Evolutionary conservation across 2,888 invertebrate genomes (phyloP), one percentile per base, ranked within the genome.

Genomic region (Tenthredo scrophulariae): DNA sequence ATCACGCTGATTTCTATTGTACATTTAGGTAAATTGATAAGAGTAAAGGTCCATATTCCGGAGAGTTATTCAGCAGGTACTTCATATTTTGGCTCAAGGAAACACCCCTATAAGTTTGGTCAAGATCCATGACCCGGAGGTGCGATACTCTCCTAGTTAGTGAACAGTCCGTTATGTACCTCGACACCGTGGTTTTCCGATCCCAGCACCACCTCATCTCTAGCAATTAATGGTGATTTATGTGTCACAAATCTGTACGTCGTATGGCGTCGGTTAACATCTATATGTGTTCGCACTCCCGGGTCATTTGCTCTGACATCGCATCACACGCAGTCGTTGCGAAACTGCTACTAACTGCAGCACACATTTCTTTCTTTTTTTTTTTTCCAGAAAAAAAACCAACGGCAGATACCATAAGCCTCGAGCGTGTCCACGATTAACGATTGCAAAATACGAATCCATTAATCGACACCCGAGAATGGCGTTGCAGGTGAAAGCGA

Each of bases 221-320:
- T 40, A 29, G 72, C 70, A 72, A 84, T 84, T 84, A 74, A 54
- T 84, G 54, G 33, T 72, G 84, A 84, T 84, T 84, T 72, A 84
- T 84, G 84, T 70, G 70, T 67, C 84, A 72, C 84, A 58, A 15
- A 67, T 40, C 29, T 79, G 26, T 26, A 74, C 72, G 72, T 43
- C 67, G 29, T 4, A 67, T 29, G 29, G 7, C 54, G 54, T 54
- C 54, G 54, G n/a, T 54, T 54, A 54, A 54, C 54, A 54, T n/a
- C n/a, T 54, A 54, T 54, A 54, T 54, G 54, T n/a, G n/a, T 54
- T 54, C 54, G 54, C 54, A 54, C 54, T 82, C 33, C 33, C 82
- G 62, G 62, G 62, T 62, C 62, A 62, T 62, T 62, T 62, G 26
- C 62, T 62, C 22, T 9, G 37, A n/a, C 37, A n/a, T 70, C n/a